phyloP scores from a whole-genome alignment of 2,888 invertebrate genomes.

The Caenorhabditis panamensis region DNA sequence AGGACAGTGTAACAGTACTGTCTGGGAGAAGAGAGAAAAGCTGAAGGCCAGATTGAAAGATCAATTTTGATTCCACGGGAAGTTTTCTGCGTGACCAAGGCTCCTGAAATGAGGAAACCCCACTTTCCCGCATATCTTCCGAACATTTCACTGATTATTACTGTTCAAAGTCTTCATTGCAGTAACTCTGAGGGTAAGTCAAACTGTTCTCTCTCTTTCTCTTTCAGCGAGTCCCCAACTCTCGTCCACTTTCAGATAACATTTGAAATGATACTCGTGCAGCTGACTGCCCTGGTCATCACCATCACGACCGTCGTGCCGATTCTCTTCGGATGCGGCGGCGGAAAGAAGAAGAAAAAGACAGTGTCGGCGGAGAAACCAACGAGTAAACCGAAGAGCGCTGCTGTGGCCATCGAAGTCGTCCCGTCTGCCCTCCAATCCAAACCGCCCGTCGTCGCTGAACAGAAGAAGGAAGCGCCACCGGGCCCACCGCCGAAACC shows the following conservation, averaged over 20 bases:
- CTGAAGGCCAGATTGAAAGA: too few species aligned
- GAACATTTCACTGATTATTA: neutral
- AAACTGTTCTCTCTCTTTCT: neutral
- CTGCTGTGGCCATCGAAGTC: neutral
- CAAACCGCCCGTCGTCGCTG: neutral
- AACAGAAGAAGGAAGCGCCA: constrained; percentile 13
- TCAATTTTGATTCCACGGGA: too few species aligned
- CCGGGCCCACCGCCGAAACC: constrained; percentile 13
- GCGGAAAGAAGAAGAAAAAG: constrained; percentile 37
- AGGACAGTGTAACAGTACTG: too few species aligned
- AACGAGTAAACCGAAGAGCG: neutral
- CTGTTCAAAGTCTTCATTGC: neutral
- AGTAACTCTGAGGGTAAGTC: neutral
- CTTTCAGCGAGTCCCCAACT: neutral
- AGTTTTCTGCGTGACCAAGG: too few species aligned
- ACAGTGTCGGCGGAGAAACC: neutral
- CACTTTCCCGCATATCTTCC: neutral
- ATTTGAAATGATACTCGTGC: constrained; percentile 37
- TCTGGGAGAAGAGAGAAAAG: too few species aligned
- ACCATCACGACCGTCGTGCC: neutral
- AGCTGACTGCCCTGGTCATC: neutral
- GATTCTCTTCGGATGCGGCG: constrained; percentile 5
- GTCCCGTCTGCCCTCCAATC: neutral
- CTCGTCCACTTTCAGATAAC: constrained; percentile 1
- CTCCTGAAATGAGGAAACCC: too few species aligned